These are phyloP conservation scores for Ceuthmochares aereus DNA, from an alignment of 2,113 vertebrate genomes.

Conservation along the genomic window DNA sequence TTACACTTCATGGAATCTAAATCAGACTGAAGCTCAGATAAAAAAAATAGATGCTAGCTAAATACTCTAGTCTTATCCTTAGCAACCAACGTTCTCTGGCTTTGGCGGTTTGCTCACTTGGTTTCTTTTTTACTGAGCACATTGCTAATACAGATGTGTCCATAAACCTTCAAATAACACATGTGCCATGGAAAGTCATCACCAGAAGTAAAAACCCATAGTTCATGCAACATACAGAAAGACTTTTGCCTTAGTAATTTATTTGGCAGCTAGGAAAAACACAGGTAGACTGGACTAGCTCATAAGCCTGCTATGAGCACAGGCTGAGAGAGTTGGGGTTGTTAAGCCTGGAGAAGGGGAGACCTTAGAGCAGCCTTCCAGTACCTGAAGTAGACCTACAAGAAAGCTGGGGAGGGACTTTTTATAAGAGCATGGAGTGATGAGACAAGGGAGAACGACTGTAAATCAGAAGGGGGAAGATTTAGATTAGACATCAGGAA, in stretches of 20 bases:
- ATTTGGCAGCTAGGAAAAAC: too few relatives aligned
- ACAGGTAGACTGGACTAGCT: background rate
- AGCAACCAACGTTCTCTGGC: background rate
- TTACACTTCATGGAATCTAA: fast-evolving
- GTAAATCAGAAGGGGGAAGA: too few relatives aligned
- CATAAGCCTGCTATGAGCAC: background rate
- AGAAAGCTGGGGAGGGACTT: too few relatives aligned
- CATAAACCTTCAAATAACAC: background rate
- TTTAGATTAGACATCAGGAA: too few relatives aligned
- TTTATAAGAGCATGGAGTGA: too few relatives aligned
- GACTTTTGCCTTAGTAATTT: too few relatives aligned
- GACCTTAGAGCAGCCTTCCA: too few relatives aligned
- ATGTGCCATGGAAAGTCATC: background rate
- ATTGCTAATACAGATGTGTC: background rate
- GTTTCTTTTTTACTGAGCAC: background rate
- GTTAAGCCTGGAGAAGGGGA: too few relatives aligned
- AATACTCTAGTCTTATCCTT: background rate
- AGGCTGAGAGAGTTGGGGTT: too few relatives aligned
- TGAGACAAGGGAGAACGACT: too few relatives aligned
- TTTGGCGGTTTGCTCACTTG: background rate
- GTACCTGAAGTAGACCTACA: too few relatives aligned
- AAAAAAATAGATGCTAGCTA: background rate
- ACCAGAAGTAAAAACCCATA: background rate
- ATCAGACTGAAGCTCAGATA: background rate
- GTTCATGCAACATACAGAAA: background rate